Conservation (phyloP, 2,888 invertebrate species). For the Busseola fusca region DNA sequence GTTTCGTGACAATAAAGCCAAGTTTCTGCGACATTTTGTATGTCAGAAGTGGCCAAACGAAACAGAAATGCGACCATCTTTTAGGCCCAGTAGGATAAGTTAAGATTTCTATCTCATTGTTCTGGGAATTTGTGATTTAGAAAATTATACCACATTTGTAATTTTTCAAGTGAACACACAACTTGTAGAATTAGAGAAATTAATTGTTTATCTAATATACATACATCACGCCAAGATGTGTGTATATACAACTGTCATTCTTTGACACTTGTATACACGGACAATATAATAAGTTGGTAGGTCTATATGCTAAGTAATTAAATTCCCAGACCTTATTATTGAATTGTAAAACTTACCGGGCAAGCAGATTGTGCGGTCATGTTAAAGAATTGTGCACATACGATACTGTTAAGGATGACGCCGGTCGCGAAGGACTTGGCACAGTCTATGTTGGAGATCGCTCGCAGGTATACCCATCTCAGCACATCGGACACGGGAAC, state of each 20-base stretch:
- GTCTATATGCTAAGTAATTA: neutral
- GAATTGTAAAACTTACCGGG: constrained; percentile 65
- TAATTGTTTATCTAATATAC: no score
- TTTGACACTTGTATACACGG: neutral
- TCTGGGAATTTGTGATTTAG: neutral
- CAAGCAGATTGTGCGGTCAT: constrained; percentile 82
- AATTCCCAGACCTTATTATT: neutral
- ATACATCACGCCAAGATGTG: no score
- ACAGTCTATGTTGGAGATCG: constrained; percentile 71
- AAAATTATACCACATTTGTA: neutral
- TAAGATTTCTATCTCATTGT: neutral
- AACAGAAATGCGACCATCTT: no score
- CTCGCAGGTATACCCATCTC: constrained; percentile 80
- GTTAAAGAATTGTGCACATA: constrained; percentile 80
- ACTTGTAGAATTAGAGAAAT: neutral
- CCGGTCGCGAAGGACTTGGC: constrained; percentile 62
- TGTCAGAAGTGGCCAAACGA: neutral
- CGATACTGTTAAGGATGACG: constrained; percentile 69
- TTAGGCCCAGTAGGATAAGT: neutral
- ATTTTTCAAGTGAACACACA: neutral
- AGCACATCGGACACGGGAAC: constrained; percentile 70
- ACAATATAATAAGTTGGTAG: neutral
- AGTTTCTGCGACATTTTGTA: neutral
- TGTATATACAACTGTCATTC: neutral
- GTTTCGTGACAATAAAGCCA: neutral